These are phyloP conservation scores for Tachysurus fulvidraco DNA, from an alignment of 2,113 vertebrate genomes.

Conservation along the genomic window DNA sequence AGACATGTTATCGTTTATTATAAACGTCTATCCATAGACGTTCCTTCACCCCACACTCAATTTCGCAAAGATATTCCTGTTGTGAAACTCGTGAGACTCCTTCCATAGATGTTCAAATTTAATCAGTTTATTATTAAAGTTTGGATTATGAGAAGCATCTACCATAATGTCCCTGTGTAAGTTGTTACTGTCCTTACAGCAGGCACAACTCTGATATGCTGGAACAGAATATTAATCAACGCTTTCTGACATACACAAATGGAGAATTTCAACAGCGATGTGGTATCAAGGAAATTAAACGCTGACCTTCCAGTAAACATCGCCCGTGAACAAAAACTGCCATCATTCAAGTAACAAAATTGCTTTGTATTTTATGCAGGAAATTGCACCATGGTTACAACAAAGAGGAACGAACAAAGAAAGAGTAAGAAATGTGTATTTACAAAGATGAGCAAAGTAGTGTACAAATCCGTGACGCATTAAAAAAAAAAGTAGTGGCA, in stretches of 20 bases:
- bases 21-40: background rate
- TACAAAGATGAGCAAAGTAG: conserved; percentile 68
- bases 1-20: too few relatives aligned
- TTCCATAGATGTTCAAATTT: background rate
- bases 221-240: background rate
- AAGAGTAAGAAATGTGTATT: conserved; percentile 60
- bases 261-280: background rate
- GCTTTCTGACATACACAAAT: background rate
- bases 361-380: conserved; percentile 76
- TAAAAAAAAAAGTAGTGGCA: conserved; percentile 68
- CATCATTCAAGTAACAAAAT: conserved; percentile 72
- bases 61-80: background rate
- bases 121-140: background rate
- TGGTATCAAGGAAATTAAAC: background rate
- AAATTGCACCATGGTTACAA: conserved; percentile 74
- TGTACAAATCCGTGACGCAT: conserved; percentile 67
- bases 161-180: background rate
- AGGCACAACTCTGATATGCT: too few relatives aligned
- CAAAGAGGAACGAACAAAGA: conserved; percentile 53
- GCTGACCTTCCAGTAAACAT: background rate
- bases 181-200: background rate
- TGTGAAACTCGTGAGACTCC: background rate
- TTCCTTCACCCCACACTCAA: background rate
- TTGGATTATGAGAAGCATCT: background rate
- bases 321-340: background rate